These are phyloP conservation scores for Ectemnius lituratus DNA, from an alignment of 2,888 invertebrate species.

Conservation along the genomic window DNA sequence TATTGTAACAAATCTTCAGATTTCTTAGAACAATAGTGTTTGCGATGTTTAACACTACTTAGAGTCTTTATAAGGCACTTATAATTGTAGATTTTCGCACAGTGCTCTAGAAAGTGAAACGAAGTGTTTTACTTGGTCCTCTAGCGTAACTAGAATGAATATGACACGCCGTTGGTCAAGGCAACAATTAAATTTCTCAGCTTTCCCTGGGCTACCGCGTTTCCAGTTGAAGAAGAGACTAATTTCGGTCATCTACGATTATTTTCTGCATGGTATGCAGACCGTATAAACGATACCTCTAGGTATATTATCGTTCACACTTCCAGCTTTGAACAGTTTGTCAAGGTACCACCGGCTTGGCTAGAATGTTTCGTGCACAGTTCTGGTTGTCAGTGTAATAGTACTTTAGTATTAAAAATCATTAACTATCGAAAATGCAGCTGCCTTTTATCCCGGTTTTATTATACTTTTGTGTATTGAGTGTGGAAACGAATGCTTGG, in stretches of 20 bases:
- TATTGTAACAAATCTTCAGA: too few relatives aligned
- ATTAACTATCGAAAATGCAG: constrained; percentile 15
- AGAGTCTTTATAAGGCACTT: neutral
- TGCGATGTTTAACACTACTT: neutral
- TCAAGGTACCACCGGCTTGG: neutral
- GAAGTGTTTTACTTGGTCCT: neutral
- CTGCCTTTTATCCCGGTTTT: constrained; percentile 11
- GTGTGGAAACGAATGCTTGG: constrained; percentile 41
- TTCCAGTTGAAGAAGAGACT: neutral
- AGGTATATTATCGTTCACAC: constrained; percentile 52
- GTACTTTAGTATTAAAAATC: neutral
- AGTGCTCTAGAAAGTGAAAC: constrained; percentile 27
- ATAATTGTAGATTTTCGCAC: neutral
- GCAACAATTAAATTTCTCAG: constrained; percentile 59
- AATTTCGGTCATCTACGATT: neutral
- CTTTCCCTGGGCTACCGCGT: constrained; percentile 53
- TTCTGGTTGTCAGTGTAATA: neutral
- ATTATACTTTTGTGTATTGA: constrained; percentile 15
- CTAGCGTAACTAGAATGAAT: constrained; percentile 37
- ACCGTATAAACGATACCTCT: constrained; percentile 51
- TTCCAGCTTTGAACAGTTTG: constrained; percentile 23
- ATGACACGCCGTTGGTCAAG: neutral
- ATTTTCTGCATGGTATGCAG: constrained; percentile 42
- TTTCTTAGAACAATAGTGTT: neutral
- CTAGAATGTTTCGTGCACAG: neutral